Evolutionary conservation across 1,140 invertebrate genomes (phyloP), one percentile per base, ranked within the genome.

Genomic region (honey bee (Apis mellifera)): DNA sequence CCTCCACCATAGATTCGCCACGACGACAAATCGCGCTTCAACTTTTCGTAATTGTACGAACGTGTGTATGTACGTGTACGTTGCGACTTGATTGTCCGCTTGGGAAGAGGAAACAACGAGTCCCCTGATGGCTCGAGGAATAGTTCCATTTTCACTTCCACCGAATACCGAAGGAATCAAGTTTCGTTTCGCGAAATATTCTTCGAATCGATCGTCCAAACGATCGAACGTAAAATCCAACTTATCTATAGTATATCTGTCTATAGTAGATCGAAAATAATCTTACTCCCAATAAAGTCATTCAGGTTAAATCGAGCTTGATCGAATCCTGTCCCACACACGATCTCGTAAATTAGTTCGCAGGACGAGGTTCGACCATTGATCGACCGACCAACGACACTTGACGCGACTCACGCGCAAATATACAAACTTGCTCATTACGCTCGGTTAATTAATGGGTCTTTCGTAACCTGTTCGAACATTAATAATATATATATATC

Each of bases 391-490:
- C 15, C 19, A 42, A 48, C 23, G n/a, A 19, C 11, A 17, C 19
- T 21, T 5, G 4, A 9, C 11, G 23, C 32, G 15, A 8, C 2
- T 23, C 42, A 2, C 48, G 5, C 26, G 11, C 8, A 50, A 59
- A 59, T 59, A n/a, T 52, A 57, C 54, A 54, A 75, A 68, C 32
- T 59, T 21, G 15, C 42, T 52, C 12, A 32, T 83, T 69, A 60
- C 72, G 32, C 26, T 1, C 66, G 50, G 55, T 66, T 62, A 59
- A 32, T 54, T 68, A 57, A 59, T 52, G 15, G 48, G 8, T 19
- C 7, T 62, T 21, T 3, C 12, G 17, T 78, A 54, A 23, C 21
- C 54, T 3, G 1, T 19, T 52, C 15, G 26, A 48, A 64, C 15
- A 19, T 17, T 42, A 9, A 71, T 52, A 62, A 55, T 23, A 48